A percentile compares a stretch with the other conserved stretches of the same genome.
These are phyloP conservation scores for Betta splendens DNA, from an alignment of 2,797 vertebrate species.

Conservation along the genomic window DNA sequence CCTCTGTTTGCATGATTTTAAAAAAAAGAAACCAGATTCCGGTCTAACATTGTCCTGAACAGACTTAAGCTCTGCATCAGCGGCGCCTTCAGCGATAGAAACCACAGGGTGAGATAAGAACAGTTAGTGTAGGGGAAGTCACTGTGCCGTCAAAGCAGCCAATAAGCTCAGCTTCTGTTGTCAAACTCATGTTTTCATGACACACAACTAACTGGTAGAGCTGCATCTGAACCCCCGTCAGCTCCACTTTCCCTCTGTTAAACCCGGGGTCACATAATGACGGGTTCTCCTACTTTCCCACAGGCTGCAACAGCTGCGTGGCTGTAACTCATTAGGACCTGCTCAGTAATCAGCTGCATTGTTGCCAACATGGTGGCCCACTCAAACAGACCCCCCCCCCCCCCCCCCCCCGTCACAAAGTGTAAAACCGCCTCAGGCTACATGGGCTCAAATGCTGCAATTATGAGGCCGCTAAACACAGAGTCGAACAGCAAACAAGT, in stretches of 20 bases:
- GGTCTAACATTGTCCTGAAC: no score
- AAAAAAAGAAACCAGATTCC: no score
- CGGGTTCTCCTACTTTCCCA: constrained; percentile 71
- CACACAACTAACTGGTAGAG: no score
- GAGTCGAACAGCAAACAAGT: constrained; percentile 14
- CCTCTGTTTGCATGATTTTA: no score
- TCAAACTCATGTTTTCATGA: no score
- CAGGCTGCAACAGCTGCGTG: constrained; percentile 76
- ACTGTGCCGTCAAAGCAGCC: no score
- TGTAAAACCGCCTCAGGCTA: constrained; percentile 56
- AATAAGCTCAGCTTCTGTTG: no score
- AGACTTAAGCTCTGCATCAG: no score
- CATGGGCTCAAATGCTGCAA: constrained; percentile 39
- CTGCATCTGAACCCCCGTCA: no score
- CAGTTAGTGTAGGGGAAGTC: no score
- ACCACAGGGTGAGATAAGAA: constrained; percentile 15
- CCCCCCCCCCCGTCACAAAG: constrained; percentile 24
- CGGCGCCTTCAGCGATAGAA: no score
- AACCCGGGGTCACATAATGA: constrained; percentile 71
- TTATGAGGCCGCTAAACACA: constrained; percentile 40
- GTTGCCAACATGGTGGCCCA: constrained; percentile 65
- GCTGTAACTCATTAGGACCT: constrained; percentile 66
- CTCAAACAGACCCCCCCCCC: constrained; percentile 34
- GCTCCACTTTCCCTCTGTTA: constrained; percentile 51
- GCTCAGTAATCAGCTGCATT: constrained; percentile 73